These are phyloP conservation scores for Columbina picui DNA, from an alignment of 2,113 vertebrate species.

Conservation along the genomic window DNA sequence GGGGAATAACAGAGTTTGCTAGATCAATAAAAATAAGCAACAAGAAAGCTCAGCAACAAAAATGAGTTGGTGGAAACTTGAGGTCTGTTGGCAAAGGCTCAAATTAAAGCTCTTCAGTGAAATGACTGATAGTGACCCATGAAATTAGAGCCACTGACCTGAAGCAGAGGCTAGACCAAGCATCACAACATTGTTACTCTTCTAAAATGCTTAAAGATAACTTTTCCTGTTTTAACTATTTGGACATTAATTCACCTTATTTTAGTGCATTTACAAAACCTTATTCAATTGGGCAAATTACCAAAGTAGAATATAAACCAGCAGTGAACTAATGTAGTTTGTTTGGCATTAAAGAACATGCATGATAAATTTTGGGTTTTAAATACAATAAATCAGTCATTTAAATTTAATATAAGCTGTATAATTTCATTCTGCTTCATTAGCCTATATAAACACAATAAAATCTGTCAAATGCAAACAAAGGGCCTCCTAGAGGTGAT, in stretches of 20 bases:
- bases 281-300: constrained; percentile 16
- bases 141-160: constrained; percentile 6
- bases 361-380: constrained; percentile 56
- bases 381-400: constrained; percentile 68
- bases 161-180: background rate
- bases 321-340: constrained; percentile 59
- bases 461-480: constrained; percentile 71
- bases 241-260: background rate
- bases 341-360: constrained; percentile 21
- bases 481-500: constrained; percentile 69
- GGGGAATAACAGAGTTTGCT: background rate
- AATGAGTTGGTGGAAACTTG: background rate
- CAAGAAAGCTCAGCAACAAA: background rate
- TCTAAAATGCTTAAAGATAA: background rate
- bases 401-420: constrained; percentile 66
- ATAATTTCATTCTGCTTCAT: constrained; percentile 75
- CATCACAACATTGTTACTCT: background rate
- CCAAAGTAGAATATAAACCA: constrained; percentile 53
- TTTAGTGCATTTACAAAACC: constrained; percentile 19
- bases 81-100: background rate
- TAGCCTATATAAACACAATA: constrained; percentile 70
- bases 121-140: background rate
- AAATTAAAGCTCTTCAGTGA: background rate
- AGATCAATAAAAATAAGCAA: background rate
- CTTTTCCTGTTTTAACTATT: background rate